Conservation (phyloP, 2,113 vertebrate genomes). For the Prunella himalayana region DNA sequence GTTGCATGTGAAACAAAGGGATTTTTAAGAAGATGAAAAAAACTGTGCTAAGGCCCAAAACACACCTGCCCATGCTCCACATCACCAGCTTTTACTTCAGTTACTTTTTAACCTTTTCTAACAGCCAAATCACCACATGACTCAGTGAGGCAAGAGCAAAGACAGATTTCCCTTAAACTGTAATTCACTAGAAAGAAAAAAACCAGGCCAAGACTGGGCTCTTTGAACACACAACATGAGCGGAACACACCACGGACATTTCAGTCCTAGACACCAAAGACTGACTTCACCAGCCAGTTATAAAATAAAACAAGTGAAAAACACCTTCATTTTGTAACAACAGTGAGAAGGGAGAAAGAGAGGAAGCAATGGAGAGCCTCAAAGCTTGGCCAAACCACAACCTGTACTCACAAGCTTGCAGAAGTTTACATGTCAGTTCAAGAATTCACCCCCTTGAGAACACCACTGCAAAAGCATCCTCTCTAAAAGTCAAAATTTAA, state of each 20-base stretch:
- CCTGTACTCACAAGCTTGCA: background rate
- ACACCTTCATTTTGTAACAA: background rate
- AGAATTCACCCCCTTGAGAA: background rate
- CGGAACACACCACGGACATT: background rate
- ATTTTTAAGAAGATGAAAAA: background rate
- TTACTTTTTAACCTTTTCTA: background rate
- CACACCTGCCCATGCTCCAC: background rate
- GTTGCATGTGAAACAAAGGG: background rate
- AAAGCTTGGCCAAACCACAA: background rate
- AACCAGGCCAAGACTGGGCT: background rate
- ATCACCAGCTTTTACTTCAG: background rate
- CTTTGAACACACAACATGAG: background rate
- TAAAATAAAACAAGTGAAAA: constrained; percentile 2
- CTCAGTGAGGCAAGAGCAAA: background rate
- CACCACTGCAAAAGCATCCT: background rate
- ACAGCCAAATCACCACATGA: background rate
- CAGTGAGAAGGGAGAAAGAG: background rate
- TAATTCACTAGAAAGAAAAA: background rate
- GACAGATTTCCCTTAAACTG: background rate
- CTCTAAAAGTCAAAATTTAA: background rate
- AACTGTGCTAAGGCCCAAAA: background rate
- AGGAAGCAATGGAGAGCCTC: background rate
- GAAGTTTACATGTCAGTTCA: background rate
- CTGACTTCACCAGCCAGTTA: background rate
- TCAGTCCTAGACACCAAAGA: constrained; percentile 1